Base-by-base conservation (phyloP, 2,113 vertebrate species). In the Collichthys lucidus region DNA sequence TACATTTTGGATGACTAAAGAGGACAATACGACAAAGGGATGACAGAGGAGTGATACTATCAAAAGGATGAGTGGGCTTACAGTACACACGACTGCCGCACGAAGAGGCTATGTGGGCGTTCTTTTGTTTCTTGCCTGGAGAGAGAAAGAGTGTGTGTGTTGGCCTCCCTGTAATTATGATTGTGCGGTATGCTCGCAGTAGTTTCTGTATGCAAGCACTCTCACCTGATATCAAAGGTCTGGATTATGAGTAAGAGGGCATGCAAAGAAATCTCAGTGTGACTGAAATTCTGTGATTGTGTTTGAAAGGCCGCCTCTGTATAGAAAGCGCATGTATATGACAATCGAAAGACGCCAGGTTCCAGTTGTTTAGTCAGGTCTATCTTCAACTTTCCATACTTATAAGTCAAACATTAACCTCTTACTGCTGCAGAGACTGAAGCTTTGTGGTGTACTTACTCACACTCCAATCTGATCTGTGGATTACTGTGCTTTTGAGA, bases 61-160 rank as follows among this genome's bases (percentile, higher is more conserved):
- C 88, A 92, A 94, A 93, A 92, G 89, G 88, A 92, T 86, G 92
- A 91, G 93, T 92, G 88, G 92, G 92, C 83, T 89, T 91, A 89
- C 89, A 77, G 84, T 92, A 89, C 90, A 89, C 89, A 92, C 85
- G 83, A 88, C 86, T 88, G 89, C 86, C 52, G 85, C 87, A 79
- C 76, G 73, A 87, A 91, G 90, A 91, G 88, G 88, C 86, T 74
- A 64, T 46, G 91, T 93, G 86, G 93, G 92, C 80, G 91, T 92
- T 86, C 90, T 93, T 92, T 94, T 93, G 89, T 93, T 92, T 77
- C 86, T 89, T 79, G 91, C 86, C 87, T 74, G 72, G 81, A 90
- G 88, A 89, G 86, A 79, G 64, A 60, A 63, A 4, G 49, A 14
- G 53, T 82, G 88, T 83, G 84, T 89, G 79, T 79, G 79, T 88